Base-by-base conservation (phyloP, 2,888 invertebrate genomes). In the Melanargia galathea region DNA sequence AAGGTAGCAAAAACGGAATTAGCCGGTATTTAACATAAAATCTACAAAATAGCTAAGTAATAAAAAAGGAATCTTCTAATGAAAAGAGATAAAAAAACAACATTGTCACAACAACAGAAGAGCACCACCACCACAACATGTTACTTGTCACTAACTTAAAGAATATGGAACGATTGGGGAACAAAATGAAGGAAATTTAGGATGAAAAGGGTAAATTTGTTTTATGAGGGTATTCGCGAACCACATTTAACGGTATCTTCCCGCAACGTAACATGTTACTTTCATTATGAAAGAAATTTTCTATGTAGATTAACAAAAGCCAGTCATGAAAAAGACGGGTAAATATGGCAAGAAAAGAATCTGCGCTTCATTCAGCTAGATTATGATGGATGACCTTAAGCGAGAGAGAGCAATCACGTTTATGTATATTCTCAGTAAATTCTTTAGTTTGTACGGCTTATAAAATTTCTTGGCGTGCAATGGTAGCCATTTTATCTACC, bases 361-460 rank as follows among this genome's bases (percentile, higher is more conserved):
- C 55, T 51, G 20, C 24, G 51, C 43, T 58, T 45, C 49, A 66
- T 66, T 59, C 30, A 38, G 24, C 57, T 35, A 55, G 46, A 56
- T 66, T 66, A 56, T 64, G 62, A 64, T 52, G 56, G 46, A 66
- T 62, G 46, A 40, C 26, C 49, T 40, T 51, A 66, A 20, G 49
- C 55, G 59, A 52, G 46, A 51, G 49, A 35, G 38, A 51, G 38
- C 52, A 45, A 35, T 57, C 26, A 33, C 43, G n/a, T n/a, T n/a
- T 35, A n/a, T 10, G 13, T 33, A n/a, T 18, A 18, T 43, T 26
- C 1, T 26, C 2, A 30, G 24, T 24, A 11, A 20, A 48, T 30
- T 11, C 6, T 40, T 26, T 16, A 52, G 51, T 52, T 3, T 16
- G 24, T 26, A 10, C 3, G 3, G 24, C 33, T 13, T 38, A 38